Evolutionary conservation across 2,888 invertebrate genomes (phyloP), one percentile per base, ranked within the genome.

Genomic region (Trypoxylon attenuatum): DNA sequence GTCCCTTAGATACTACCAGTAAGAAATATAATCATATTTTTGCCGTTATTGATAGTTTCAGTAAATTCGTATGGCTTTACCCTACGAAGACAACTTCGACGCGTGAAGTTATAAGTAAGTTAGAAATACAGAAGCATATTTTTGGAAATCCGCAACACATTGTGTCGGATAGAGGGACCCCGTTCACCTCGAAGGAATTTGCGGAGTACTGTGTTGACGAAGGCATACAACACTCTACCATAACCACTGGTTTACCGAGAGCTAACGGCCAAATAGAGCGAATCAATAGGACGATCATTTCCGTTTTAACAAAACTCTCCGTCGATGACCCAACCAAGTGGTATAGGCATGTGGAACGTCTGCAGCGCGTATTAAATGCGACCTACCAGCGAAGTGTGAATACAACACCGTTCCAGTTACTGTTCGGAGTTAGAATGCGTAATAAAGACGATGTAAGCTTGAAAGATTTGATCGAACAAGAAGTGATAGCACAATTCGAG

Each of bases 41-140:
- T 8, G 46, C 41, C 0, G 18, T 54, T 0, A 46, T 54, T 0
- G 54, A 46, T n/a, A 25, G 41, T 0, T 54, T 45, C 23, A 46
- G n/a, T 5, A 54, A 54, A 38, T 46, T 46, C n/a, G 23, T 41
- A 23, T 54, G 54, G 54, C 15, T 54, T 5, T 54, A 54, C 13
- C 43, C 52, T 1, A 45, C 45, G 0, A 54, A 23, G 6, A 15
- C 23, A 1, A 33, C 38, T 1, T 25, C 52, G 0, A 33, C 45
- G 5, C 21, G 25, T 2, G 45, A 45, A 55, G 41, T 41, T 8
- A 21, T 47, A n/a, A 25, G 18, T 1, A 47, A 15, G 10, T 13
- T 50, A 10, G 15, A 50, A 5, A 2, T 22, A n/a, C 43, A 50
- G 15, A 21, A 33, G 5, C 18, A 10, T 4, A 19, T 13, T 8